Percentiles rank a stretch among this genome's conserved stretches.
Evolutionary conservation across 2,888 invertebrate genomes (phyloP).

Genomic region (Drosophila subsilvestris): DNA sequence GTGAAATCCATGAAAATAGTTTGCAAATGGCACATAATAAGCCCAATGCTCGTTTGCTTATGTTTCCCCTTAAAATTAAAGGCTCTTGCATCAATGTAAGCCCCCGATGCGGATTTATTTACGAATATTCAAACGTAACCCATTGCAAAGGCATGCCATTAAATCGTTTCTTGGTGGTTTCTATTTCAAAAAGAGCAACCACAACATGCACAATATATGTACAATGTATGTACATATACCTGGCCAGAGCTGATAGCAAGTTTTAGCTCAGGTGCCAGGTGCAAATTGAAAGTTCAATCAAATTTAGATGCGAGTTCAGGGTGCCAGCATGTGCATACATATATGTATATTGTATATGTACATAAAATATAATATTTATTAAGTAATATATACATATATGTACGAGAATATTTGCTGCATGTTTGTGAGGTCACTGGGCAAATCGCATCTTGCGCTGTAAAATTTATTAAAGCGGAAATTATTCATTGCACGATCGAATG

Average conservation of each 20-base stretch:
- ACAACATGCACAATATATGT: too few relatives aligned
- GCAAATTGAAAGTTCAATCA: neutral
- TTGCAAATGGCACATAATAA: too few relatives aligned
- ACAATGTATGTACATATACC: too few relatives aligned
- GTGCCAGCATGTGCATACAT: too few relatives aligned
- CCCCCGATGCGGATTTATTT: too few relatives aligned
- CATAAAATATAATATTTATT: neutral
- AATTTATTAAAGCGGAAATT: constrained; percentile 81
- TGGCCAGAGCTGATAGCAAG: neutral
- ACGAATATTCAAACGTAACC: too few relatives aligned
- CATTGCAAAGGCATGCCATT: neutral
- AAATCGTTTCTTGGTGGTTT: neutral
- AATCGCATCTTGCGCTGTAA: constrained; percentile 74
- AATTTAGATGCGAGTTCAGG: neutral
- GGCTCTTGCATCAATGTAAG: too few relatives aligned
- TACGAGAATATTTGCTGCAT: neutral
- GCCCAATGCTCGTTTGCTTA: too few relatives aligned
- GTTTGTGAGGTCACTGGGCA: constrained; percentile 30
- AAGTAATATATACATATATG: constrained; percentile 8
- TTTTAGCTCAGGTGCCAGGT: neutral
- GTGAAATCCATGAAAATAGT: too few relatives aligned
- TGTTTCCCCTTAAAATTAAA: too few relatives aligned
- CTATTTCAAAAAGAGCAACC: too few relatives aligned
- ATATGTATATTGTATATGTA: neutral
- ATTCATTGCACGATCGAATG: constrained; percentile 80